Conservation (phyloP, 1,140 invertebrate genomes). For the Harlomillsia oculata region DNA sequence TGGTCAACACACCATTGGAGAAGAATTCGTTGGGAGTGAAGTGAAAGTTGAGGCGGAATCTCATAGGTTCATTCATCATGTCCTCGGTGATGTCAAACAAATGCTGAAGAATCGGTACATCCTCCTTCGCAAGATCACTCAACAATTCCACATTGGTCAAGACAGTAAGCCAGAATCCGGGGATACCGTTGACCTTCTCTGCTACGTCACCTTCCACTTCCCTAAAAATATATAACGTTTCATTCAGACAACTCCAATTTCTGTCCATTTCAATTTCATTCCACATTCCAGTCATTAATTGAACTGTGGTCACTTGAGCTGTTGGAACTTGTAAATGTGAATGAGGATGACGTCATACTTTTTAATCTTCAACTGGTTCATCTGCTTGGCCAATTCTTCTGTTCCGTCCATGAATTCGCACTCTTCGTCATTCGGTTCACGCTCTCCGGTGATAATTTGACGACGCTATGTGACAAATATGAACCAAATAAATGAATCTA, state of each 20-base stretch:
- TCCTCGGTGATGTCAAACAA: constrained; percentile 80
- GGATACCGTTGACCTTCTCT: constrained; percentile 71
- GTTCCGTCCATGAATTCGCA: constrained; percentile 68
- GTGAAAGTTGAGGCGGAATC: constrained; percentile 86
- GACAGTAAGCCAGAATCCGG: constrained; percentile 93
- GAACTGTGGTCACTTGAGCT: constrained; percentile 16
- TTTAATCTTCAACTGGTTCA: no score
- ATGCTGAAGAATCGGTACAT: constrained; percentile 88
- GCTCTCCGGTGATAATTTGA: constrained; percentile 62
- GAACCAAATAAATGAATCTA: no score
- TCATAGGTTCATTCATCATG: constrained; percentile 60
- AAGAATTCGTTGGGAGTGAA: constrained; percentile 95
- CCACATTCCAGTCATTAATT: constrained; percentile 70
- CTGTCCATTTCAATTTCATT: no score
- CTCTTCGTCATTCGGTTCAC: constrained; percentile 84
- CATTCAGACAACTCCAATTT: no score
- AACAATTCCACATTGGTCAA: constrained; percentile 88
- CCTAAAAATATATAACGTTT: no score
- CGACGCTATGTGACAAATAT: no score
- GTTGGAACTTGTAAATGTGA: constrained; percentile 38
- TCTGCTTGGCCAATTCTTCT: no score
- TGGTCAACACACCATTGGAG: constrained; percentile 84
- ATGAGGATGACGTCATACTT: constrained; percentile 54
- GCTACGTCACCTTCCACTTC: not conserved
- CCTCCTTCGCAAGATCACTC: constrained; percentile 84